These are phyloP conservation scores for Diplodus sargus DNA, from an alignment of 2,797 vertebrate species.

Conservation along the genomic window DNA sequence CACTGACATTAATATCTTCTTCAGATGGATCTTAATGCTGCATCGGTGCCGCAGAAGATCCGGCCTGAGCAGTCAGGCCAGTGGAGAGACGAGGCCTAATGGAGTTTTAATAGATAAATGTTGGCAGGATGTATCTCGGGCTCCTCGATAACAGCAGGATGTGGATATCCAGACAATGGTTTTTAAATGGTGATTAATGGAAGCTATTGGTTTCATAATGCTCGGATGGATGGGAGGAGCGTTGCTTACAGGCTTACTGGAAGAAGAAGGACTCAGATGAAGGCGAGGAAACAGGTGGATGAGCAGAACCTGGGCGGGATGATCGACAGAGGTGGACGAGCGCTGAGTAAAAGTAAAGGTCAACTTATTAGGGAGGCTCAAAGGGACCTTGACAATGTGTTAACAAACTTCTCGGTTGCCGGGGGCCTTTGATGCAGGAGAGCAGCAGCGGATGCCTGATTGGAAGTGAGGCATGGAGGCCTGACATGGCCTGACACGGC, in stretches of 20 bases:
- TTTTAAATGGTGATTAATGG: constrained; percentile 78
- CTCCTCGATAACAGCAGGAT: constrained; percentile 74
- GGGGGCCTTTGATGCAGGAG: constrained; percentile 21
- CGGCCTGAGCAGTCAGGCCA: constrained; percentile 43
- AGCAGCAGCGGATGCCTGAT: constrained; percentile 58
- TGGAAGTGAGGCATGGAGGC: constrained; percentile 54
- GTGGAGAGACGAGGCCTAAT: constrained; percentile 67
- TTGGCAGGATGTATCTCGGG: constrained; percentile 72
- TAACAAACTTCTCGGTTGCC: constrained; percentile 54
- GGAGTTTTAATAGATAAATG: constrained; percentile 84
- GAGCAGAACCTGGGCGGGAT: constrained; percentile 16
- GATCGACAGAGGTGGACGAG: constrained; percentile 39
- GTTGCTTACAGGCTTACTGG: constrained; percentile 47
- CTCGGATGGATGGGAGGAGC: constrained; percentile 54
- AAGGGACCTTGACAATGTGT: constrained; percentile 48
- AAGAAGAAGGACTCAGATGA: constrained; percentile 48
- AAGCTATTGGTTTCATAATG: constrained; percentile 60
- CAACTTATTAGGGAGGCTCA: constrained; percentile 61
- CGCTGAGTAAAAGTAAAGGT: constrained; percentile 26
- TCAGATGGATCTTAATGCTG: constrained; percentile 63
- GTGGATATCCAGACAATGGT: constrained; percentile 68
- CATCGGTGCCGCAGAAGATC: constrained; percentile 51
- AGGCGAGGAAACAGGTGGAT: constrained; percentile 20
- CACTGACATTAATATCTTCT: constrained; percentile 44
- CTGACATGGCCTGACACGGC: constrained; percentile 46